These are phyloP conservation scores for Rousettus madagascariensis DNA, from an alignment of 2,797 vertebrate species.

Conservation along the genomic window DNA sequence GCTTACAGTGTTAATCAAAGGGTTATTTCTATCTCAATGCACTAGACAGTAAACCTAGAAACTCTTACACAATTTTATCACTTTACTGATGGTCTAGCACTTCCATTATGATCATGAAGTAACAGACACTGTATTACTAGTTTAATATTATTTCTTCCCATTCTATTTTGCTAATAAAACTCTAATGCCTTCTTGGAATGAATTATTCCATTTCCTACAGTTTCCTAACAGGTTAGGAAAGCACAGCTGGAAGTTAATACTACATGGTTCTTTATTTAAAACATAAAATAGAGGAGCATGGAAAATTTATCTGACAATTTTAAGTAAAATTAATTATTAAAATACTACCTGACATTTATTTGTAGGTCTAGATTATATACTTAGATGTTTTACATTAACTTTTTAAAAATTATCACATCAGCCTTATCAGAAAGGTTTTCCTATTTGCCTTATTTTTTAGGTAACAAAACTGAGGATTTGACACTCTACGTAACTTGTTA, in stretches of 20 bases:
- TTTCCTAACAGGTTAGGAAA: neutral
- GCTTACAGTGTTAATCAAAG: neutral
- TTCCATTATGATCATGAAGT: neutral
- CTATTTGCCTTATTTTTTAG: neutral
- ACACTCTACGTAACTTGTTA: neutral
- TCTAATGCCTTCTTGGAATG: neutral
- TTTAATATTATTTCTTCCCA: neutral
- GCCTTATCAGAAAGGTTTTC: neutral
- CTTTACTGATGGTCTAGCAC: neutral
- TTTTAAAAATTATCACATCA: neutral
- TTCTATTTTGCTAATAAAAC: neutral
- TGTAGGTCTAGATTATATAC: neutral
- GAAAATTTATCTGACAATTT: neutral
- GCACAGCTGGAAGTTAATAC: neutral
- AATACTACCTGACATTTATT: neutral
- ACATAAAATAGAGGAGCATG: neutral
- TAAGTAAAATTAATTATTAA: conserved; percentile 2
- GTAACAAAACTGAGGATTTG: neutral
- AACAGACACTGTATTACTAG: neutral
- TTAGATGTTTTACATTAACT: neutral
- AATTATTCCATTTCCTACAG: neutral
- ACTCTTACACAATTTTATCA: neutral
- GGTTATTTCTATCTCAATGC: neutral
- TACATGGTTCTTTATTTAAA: neutral
- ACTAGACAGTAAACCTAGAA: neutral